Percentiles rank a stretch among this genome's conserved stretches.
Conservation (phyloP, 2,113 vertebrate species). For the Engraulis encrasicolus region DNA sequence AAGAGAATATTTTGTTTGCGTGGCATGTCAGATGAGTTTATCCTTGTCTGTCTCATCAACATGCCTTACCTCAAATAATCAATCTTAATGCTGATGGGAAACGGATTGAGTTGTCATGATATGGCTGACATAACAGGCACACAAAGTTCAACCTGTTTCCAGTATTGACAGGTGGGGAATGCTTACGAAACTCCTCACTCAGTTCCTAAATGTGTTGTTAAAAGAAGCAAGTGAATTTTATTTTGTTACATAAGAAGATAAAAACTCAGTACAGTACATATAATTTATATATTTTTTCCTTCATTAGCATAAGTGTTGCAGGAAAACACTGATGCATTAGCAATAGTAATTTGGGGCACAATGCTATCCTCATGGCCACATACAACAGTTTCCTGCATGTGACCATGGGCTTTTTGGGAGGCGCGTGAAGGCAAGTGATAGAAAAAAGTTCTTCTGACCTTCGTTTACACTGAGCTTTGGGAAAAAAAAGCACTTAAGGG, state of each 20-base stretch:
- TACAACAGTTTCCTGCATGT: background rate
- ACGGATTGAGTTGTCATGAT: background rate
- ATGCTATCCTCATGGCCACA: background rate
- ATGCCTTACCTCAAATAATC: background rate
- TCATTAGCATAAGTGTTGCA: too few relatives aligned
- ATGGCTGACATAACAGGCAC: background rate
- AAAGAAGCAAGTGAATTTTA: background rate
- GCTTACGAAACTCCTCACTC: background rate
- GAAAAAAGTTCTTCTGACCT: background rate
- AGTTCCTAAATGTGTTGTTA: background rate
- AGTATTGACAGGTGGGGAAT: background rate
- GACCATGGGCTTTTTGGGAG: background rate
- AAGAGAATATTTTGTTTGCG: background rate
- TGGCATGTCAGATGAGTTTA: background rate
- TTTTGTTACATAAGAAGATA: background rate
- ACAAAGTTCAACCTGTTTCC: background rate
- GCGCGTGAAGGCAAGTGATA: background rate
- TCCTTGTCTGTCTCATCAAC: background rate
- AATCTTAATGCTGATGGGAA: background rate
- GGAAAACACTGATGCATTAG: background rate
- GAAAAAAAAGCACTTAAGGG: conserved; percentile 27
- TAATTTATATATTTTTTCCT: background rate
- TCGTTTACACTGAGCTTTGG: background rate
- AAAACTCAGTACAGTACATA: background rate
- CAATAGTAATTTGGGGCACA: background rate